Evolutionary conservation across 2,113 vertebrate species (phyloP), one percentile per base, ranked within the genome.

Genomic region (Pseudopodoces humilis): DNA sequence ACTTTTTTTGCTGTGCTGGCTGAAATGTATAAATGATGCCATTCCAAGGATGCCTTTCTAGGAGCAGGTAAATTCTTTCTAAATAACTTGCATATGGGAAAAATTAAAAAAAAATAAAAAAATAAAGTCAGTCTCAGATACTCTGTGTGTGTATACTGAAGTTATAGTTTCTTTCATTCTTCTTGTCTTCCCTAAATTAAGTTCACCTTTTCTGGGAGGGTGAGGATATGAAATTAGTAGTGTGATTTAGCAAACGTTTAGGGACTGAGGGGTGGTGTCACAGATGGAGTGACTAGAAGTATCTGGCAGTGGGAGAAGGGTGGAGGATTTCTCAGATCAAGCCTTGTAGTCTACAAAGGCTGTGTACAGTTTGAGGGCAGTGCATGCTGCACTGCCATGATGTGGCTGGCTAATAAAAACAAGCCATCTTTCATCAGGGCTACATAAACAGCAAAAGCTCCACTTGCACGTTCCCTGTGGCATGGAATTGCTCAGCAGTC

Each of bases 351-450:
- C 64, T 28, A 1, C 33, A 25, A 44, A 68, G 44, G 44, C 37
- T 47, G 3, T 0, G 12, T 4, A 24, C 7, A 4, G 24, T 11
- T 7, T 0, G 1, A 46, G 27, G 28, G 46, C 24, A 64, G 46
- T 1, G 0, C n/a, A 9, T 8, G 14, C 67, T 85, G 75, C 27
- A 7, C 33, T 41, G 19, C 28, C 15, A 3, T 6, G 25, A 49
- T 31, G 63, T 17, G 62, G 27, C 65, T 71, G 60, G 30, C 74
- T 71, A 25, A n/a, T 44, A 20, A 60, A 59, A 80, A 43, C 23
- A 50, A 78, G 7, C 15, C 69, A 16, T 27, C 58, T 53, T 56
- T 41, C 50, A 58, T 28, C 60, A 70, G 31, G 25, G 72, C 60
- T 46, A 12, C 65, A 23, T 15, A 72, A 83, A 55, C 2, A 82